Evolutionary conservation across 2,113 vertebrate species (phyloP).

Genomic region (Daboia siamensis): DNA sequence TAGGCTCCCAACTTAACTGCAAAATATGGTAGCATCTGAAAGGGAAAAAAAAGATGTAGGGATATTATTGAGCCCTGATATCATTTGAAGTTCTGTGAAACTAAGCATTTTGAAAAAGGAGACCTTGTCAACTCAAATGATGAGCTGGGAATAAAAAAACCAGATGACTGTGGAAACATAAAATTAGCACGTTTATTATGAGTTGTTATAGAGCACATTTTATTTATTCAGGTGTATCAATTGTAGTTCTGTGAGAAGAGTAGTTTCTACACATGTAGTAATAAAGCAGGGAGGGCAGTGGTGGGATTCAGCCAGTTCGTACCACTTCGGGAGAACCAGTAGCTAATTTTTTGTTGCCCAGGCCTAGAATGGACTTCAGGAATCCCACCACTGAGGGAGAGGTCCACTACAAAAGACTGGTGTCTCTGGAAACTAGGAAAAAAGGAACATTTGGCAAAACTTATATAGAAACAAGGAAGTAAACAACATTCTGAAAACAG

Average conservation of each 20-base stretch:
- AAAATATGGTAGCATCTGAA: background rate
- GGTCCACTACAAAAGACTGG: background rate
- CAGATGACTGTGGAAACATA: background rate
- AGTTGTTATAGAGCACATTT: background rate
- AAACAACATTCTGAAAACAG: background rate
- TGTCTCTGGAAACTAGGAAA: background rate
- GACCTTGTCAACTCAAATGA: background rate
- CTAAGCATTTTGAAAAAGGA: background rate
- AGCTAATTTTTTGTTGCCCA: no score
- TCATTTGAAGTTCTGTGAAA: background rate
- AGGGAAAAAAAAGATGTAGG: accelerated
- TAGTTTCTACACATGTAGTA: background rate
- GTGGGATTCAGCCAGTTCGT: no score
- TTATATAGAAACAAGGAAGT: background rate
- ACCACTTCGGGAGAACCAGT: no score
- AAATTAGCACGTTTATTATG: background rate
- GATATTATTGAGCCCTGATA: background rate
- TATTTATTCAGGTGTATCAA: background rate
- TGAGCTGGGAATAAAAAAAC: background rate
- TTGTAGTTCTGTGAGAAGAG: background rate
- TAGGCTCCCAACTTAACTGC: background rate
- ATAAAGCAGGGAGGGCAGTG: background rate
- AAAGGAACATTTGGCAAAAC: background rate
- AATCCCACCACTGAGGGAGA: background rate
- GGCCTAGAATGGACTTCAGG: no score